Conservation (phyloP, 2,888 invertebrate genomes). For the Trileptium ribeirensis region DNA sequence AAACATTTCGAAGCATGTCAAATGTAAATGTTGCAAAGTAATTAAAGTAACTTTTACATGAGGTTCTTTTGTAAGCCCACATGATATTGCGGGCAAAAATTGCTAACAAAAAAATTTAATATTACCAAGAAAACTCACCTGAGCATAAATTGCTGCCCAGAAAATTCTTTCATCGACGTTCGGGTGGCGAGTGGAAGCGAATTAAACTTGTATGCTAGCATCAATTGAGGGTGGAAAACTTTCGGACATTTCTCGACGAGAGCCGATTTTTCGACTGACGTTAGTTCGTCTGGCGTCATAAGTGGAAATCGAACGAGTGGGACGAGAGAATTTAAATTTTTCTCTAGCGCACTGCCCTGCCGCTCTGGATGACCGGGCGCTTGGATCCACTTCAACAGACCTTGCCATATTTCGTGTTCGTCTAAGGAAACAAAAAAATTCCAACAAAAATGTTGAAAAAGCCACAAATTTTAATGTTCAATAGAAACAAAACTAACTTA, state of each 20-base stretch:
- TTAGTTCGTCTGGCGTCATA: constrained; percentile 83
- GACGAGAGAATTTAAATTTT: constrained; percentile 41
- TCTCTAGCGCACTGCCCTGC: constrained; percentile 40
- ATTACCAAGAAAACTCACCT: constrained; percentile 19
- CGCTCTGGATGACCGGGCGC: constrained; percentile 48
- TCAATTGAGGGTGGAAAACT: constrained; percentile 51
- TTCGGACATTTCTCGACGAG: constrained; percentile 54
- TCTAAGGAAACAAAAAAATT: no score
- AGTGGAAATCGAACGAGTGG: constrained; percentile 67
- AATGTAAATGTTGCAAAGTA: no score
- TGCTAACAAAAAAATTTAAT: no score
- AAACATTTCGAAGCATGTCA: no score
- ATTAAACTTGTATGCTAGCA: constrained; percentile 54
- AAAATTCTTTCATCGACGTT: constrained; percentile 47
- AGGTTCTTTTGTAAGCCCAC: no score
- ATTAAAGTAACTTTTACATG: no score
- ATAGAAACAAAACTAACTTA: no score
- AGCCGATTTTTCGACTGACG: constrained; percentile 69
- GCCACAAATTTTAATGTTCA: no score
- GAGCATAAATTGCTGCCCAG: constrained; percentile 48
- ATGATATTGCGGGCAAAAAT: no score
- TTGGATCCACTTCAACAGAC: constrained; percentile 51
- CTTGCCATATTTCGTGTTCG: constrained; percentile 54
- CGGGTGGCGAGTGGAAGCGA: constrained; percentile 52
- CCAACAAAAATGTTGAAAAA: no score